Base-by-base conservation (phyloP, 2,797 vertebrate species). In the Pygocentrus nattereri region DNA sequence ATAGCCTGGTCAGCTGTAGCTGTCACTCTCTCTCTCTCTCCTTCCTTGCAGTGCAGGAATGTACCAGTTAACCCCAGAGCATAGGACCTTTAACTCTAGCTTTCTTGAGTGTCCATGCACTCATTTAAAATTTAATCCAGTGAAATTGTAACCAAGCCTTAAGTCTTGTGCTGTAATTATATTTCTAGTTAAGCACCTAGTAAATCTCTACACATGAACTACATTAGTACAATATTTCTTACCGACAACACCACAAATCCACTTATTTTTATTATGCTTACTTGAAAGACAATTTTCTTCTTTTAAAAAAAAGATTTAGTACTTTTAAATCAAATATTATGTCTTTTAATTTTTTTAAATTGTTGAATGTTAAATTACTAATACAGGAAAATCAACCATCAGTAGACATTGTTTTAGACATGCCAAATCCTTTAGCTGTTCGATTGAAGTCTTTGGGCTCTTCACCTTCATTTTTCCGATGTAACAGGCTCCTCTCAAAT, bases 371-470 rank as follows among this genome's bases (percentile, higher is more conserved):
- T 78, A 11, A 13, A 59, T 44, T 67, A 21, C 1, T 47, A 30
- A 73, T 41, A 77, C n/a, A 80, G 76, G 23, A 68, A 25, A 69
- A 44, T 90, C 83, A 90, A 21, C 54, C 52, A 54, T 91, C 83
- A 13, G 56, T 30, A 8, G 12, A 78, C 85, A 86, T 89, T 1
- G 12, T 79, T 84, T 86, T 89, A 1, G 23, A 78, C 8, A 90
- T 75, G 71, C 91, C 90, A 90, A 98, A 99, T 54, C 97, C 97
- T 5, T 90, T 94, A 0, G 97, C 97, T 0, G 85, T 96, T 84
- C 96, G 93, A 88, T 98, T 99, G 77, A 98, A 99, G 90, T 95
- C 96, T 87, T 93, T 96, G 0, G 81, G 90, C 58, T 95, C 94
- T 0, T 95, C 94, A 0, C 94, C 90, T 7, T 82, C 90, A 75